Percentiles rank a stretch among this genome's conserved stretches.
phyloP scores from a whole-genome alignment of 2,888 invertebrate genomes.

The Chrysina gloriosa region DNA sequence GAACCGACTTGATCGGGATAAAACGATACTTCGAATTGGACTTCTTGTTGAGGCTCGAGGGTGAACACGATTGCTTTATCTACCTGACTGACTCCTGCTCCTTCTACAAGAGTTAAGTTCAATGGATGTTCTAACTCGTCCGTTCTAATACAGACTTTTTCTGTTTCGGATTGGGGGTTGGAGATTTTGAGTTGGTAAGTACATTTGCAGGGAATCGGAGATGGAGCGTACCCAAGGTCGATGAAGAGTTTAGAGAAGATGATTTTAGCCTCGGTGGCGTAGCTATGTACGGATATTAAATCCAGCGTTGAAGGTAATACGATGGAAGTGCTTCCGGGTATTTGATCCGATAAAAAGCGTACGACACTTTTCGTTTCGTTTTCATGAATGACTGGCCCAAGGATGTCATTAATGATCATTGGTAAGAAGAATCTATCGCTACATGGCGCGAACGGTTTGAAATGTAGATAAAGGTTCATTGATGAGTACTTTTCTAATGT shows the following conservation, averaged over 20 bases:
- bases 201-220: background rate
- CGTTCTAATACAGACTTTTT: constrained; percentile 55
- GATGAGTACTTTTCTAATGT: constrained; percentile 44
- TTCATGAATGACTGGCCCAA: constrained; percentile 68
- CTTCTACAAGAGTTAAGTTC: constrained; percentile 51
- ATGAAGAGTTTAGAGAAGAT: constrained; percentile 44
- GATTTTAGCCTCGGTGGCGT: constrained; percentile 10
- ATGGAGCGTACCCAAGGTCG: constrained; percentile 24
- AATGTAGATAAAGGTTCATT: constrained; percentile 60
- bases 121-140: constrained; percentile 57
- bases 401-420: constrained; percentile 69
- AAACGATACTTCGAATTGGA: constrained; percentile 54
- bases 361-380: background rate
- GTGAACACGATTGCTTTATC: constrained; percentile 50
- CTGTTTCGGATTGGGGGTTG: constrained; percentile 48
- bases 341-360: background rate
- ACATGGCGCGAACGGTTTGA: constrained; percentile 62
- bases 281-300: background rate
- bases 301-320: constrained; percentile 6
- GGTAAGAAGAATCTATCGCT: constrained; percentile 72
- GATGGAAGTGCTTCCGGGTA: background rate
- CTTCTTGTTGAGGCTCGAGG: constrained; percentile 52
- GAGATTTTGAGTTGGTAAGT: constrained; percentile 30
- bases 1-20: constrained; percentile 52
- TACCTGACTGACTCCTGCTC: constrained; percentile 44